Base-by-base conservation (phyloP, 1,140 invertebrate species). In the Zaprionus nigranus region DNA sequence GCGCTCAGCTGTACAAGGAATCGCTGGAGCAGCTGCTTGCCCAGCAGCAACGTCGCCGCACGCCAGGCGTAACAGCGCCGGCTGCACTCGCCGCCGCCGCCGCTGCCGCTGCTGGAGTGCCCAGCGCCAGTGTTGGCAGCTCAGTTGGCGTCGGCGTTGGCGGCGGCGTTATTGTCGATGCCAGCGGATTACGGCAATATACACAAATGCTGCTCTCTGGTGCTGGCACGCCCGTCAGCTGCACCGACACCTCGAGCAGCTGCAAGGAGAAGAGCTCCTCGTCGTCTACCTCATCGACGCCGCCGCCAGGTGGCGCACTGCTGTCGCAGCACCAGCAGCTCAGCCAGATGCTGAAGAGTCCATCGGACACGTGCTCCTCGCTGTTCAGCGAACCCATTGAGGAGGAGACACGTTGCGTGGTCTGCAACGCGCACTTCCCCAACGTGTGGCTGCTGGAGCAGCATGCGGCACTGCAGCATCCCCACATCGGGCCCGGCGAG, bases 371-470 rank as follows among this genome's bases (percentile, higher is more conserved):
- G 3, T 92, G 91, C 57, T 92, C 91, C 24, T 91, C 87, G 34
- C 90, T 92, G 15, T 92, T 92, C 57, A 92, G 92, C 38, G 91
- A 92, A n/a, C 79, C 92, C 43, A 93, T 93, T 40, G 92, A 93
- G 75, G 92, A 93, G 79, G 92, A 93, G 75, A 93, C 92, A 15
- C 90, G 91, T 7, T 97, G 96, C 84, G 95, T 96, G 4, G 95
- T 97, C 1, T 97, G 97, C 88, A 94, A 97, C 77, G 97, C 97
- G 2, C 96, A 95, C 9, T 97, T 97, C 83, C 97, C 97, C 13
- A 96, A 96, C 6, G 94, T 96, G 0, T 97, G 96, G 96, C 94
- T 97, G 7, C 93, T 97, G 22, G 96, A 97, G 91, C 95, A 96
- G 69, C 96, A 97, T 81, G 96, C 96, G 1, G 94, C 96, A 1